Conservation (phyloP, 1,140 invertebrate species). For the Amphibalanus amphitrite region DNA sequence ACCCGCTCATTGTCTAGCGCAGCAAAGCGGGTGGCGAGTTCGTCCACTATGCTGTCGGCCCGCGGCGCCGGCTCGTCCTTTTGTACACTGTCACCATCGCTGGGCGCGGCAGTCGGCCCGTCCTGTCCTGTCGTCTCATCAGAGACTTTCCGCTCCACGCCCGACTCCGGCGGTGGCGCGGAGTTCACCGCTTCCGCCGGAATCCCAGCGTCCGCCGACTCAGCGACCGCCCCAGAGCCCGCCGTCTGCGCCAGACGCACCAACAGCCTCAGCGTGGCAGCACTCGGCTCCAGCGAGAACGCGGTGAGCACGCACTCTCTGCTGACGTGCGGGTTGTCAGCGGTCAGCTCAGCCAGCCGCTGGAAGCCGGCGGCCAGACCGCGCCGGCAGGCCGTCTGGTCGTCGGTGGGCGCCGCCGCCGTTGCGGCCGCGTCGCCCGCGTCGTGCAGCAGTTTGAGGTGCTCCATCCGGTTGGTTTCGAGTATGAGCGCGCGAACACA, state of each 20-base stretch:
- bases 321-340: constrained; percentile 34
- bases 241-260: background rate
- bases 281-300: constrained; percentile 40
- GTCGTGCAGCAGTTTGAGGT: constrained; percentile 38
- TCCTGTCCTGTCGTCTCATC: no score
- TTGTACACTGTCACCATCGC: background rate
- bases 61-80: background rate
- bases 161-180: no score
- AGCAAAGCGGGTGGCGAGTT: background rate
- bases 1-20: background rate
- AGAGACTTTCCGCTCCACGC: no score
- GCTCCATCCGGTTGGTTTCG: constrained; percentile 55
- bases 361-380: constrained; percentile 37
- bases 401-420: background rate
- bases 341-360: constrained; percentile 36
- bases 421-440: constrained; percentile 24
- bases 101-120: background rate
- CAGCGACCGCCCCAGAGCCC: background rate
- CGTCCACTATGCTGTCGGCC: background rate
- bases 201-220: no score
- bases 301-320: constrained; percentile 43
- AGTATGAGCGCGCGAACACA: constrained; percentile 51
- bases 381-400: constrained; percentile 24
- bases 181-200: no score
- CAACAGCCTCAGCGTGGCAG: background rate